Conservation (phyloP, 1,140 invertebrate genomes). For the Oryzaephilus surinamensis region DNA sequence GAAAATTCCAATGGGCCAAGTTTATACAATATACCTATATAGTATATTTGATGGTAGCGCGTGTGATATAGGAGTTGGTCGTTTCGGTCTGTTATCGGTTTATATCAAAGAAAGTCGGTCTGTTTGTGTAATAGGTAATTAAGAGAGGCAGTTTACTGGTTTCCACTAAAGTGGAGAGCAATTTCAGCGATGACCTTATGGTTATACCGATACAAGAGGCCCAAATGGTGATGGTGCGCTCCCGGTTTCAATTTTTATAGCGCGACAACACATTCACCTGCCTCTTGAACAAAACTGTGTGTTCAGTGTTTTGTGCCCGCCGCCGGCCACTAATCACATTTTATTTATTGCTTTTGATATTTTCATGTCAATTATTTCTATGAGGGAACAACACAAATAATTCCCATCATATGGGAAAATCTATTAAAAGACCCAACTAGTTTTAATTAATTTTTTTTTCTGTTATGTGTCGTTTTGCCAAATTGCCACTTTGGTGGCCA, state of each 20-base stretch:
- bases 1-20: too few relatives aligned
- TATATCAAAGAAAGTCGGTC: slow-evolving; percentile 17
- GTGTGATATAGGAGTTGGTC: too few relatives aligned
- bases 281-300: too few relatives aligned
- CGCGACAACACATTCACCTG: slow-evolving; percentile 15
- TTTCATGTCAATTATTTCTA: slow-evolving; percentile 20
- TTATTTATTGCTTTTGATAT: slow-evolving; percentile 21
- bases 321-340: slow-evolving; percentile 18
- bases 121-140: slow-evolving; percentile 20
- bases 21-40: too few relatives aligned
- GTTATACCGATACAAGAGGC: background rate
- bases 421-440: too few relatives aligned
- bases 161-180: slow-evolving; percentile 3
- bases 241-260: background rate
- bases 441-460: too few relatives aligned
- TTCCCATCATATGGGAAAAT: too few relatives aligned
- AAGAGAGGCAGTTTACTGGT: slow-evolving; percentile 18
- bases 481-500: too few relatives aligned
- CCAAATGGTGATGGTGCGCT: background rate
- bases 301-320: slow-evolving; percentile 4
- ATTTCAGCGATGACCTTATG: slow-evolving; percentile 1
- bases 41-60: too few relatives aligned
- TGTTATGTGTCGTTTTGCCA: too few relatives aligned
- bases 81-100: too few relatives aligned
- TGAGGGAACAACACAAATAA: too few relatives aligned